phyloP scores from a whole-genome alignment of 2,113 vertebrate species.

The Verasper variegatus region DNA sequence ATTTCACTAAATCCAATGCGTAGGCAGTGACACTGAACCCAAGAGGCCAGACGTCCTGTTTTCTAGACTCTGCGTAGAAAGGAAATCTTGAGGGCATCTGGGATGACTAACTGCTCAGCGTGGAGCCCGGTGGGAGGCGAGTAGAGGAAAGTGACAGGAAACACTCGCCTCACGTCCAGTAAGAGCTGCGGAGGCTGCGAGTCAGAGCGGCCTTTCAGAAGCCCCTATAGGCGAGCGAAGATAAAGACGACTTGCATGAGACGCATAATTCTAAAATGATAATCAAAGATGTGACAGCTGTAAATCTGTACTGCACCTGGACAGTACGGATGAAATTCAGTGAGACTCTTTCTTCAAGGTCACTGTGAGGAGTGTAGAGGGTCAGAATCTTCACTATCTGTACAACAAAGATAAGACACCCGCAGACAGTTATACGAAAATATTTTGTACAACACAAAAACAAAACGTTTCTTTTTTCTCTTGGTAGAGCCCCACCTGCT shows the following conservation, averaged over 20 bases:
- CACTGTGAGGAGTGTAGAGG: conserved; percentile 77
- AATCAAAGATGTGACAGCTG: not conserved
- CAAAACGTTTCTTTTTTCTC: not conserved
- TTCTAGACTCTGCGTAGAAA: conserved; percentile 77
- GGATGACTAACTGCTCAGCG: conserved; percentile 76
- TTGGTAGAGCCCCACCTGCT: conserved; percentile 76
- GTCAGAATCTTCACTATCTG: conserved; percentile 84
- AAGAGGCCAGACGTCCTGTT: not conserved
- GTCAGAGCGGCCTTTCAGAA: conserved; percentile 71
- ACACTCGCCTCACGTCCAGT: conserved; percentile 76
- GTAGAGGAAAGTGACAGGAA: conserved; percentile 83
- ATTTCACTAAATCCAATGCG: not conserved
- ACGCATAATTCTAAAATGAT: not conserved
- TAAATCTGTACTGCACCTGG: conserved; percentile 72
- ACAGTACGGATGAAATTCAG: conserved; percentile 79
- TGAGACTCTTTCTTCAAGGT: conserved; percentile 80
- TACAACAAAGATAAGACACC: conserved; percentile 1
- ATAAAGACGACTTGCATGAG: not conserved
- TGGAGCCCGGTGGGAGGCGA: conserved; percentile 35
- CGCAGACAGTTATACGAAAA: not conserved
- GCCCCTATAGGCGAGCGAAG: conserved; percentile 61
- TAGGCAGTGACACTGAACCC: not conserved
- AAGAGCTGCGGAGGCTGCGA: conserved; percentile 76
- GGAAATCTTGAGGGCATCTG: conserved; percentile 76
- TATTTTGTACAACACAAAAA: not conserved